phyloP scores from a whole-genome alignment of 2,113 vertebrate species.

The Brachirus orientalis region DNA sequence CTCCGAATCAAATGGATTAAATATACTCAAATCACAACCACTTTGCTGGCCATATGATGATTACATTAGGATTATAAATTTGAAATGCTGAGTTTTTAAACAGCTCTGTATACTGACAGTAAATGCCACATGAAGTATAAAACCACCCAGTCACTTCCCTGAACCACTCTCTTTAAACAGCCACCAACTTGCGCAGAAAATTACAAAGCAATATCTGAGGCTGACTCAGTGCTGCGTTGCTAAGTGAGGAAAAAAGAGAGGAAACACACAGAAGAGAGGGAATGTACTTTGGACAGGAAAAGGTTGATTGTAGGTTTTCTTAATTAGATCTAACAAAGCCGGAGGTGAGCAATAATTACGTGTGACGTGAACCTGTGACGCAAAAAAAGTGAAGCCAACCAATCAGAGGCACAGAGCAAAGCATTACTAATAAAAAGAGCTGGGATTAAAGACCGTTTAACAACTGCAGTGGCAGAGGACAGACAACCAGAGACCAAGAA shows the following conservation, averaged over 20 bases:
- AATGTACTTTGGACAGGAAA: conserved; percentile 9
- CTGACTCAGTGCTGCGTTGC: conserved; percentile 25
- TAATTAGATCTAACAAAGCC: conserved; percentile 40
- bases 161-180: neutral
- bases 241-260: neutral
- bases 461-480: too few relatives aligned
- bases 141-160: too few relatives aligned
- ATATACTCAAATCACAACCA: too few relatives aligned
- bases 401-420: conserved; percentile 6
- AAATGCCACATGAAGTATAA: neutral
- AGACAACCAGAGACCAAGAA: too few relatives aligned
- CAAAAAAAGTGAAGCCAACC: conserved; percentile 7
- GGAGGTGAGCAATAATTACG: conserved; percentile 34
- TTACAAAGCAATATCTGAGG: conserved; percentile 7
- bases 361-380: conserved; percentile 30
- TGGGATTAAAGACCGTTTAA: neutral
- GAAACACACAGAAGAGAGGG: neutral
- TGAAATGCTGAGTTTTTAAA: conserved; percentile 17
- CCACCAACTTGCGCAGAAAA: conserved; percentile 11
- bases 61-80: conserved; percentile 3
- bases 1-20: conserved; percentile 21
- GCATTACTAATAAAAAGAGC: neutral
- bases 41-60: neutral
- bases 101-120: neutral
- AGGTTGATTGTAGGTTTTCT: conserved; percentile 36